Evolutionary conservation across 2,888 invertebrate genomes (phyloP).

Genomic region (Megaustenia siamemsis): DNA sequence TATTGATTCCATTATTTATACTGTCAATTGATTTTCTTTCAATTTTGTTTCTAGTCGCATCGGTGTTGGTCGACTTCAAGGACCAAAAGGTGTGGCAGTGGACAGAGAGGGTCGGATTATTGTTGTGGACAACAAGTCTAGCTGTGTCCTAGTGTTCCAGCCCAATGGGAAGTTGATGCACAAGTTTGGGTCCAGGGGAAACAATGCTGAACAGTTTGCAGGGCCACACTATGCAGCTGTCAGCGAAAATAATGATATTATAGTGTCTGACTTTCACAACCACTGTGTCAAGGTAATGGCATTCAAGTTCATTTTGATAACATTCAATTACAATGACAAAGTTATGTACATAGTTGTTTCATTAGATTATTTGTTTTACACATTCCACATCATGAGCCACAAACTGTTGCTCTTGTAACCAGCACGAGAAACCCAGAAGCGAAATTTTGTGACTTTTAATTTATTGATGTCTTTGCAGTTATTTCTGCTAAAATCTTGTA

Average conservation of each 20-base stretch:
- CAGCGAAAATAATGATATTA: constrained; percentile 81
- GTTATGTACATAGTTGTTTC: too few species aligned
- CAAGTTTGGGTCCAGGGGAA: constrained; percentile 81
- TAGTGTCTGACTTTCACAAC: constrained; percentile 83
- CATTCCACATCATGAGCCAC: too few species aligned
- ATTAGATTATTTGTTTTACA: too few species aligned
- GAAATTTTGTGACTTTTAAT: too few species aligned
- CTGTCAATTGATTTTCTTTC: too few species aligned
- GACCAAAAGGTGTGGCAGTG: constrained; percentile 82
- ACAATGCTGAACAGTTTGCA: constrained; percentile 81
- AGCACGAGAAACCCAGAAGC: too few species aligned
- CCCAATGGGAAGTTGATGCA: constrained; percentile 81
- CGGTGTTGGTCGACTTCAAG: constrained; percentile 54
- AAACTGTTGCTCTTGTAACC: too few species aligned
- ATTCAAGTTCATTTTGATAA: too few species aligned
- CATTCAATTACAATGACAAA: too few species aligned
- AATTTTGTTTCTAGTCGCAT: constrained; percentile 52
- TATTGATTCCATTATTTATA: too few species aligned
- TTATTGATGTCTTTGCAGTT: too few species aligned
- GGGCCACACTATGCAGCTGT: constrained; percentile 83
- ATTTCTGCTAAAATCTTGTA: too few species aligned
- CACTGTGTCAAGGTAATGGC: constrained; percentile 81
- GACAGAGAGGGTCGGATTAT: constrained; percentile 81
- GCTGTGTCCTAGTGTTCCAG: constrained; percentile 81
- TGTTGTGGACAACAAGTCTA: constrained; percentile 82